Conservation (phyloP, 2,113 vertebrate genomes). For the Plecturocebus donacophilus region DNA sequence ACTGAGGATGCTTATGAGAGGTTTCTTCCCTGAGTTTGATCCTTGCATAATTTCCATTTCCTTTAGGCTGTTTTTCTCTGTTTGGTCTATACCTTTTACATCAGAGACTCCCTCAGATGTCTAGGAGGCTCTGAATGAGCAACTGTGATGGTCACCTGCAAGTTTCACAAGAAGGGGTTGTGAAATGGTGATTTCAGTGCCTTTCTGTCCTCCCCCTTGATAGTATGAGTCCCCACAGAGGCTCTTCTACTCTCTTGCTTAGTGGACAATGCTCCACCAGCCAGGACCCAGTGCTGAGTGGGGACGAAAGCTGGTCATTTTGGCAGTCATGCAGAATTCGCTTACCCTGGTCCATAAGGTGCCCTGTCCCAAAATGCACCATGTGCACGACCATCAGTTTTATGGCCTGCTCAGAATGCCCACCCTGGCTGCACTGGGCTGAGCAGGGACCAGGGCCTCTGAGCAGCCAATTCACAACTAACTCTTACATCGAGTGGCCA, state of each 20-base stretch:
- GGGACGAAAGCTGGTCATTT: not conserved
- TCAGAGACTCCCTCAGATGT: not conserved
- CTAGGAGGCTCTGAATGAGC: not conserved
- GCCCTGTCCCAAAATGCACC: not conserved
- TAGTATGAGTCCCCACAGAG: not conserved
- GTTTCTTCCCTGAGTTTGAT: not conserved
- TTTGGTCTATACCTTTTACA: not conserved
- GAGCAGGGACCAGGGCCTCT: not conserved
- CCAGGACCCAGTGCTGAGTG: not conserved
- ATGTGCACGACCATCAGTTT: too few species aligned
- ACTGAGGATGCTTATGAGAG: not conserved
- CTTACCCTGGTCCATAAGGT: not conserved
- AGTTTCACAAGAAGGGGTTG: not conserved
- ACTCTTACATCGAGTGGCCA: not conserved
- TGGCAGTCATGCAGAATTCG: not conserved
- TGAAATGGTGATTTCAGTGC: not conserved
- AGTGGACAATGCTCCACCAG: not conserved
- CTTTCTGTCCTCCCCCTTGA: not conserved
- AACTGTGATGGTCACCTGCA: not conserved
- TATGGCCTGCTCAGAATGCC: too few species aligned
- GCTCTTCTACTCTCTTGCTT: not conserved
- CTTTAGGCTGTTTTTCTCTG: not conserved
- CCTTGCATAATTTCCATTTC: not conserved
- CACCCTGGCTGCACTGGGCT: rapidly evolving
- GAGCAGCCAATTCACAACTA: not conserved